These are phyloP conservation scores for Tenthredo notha DNA, from an alignment of 2,888 invertebrate genomes.

Conservation along the genomic window DNA sequence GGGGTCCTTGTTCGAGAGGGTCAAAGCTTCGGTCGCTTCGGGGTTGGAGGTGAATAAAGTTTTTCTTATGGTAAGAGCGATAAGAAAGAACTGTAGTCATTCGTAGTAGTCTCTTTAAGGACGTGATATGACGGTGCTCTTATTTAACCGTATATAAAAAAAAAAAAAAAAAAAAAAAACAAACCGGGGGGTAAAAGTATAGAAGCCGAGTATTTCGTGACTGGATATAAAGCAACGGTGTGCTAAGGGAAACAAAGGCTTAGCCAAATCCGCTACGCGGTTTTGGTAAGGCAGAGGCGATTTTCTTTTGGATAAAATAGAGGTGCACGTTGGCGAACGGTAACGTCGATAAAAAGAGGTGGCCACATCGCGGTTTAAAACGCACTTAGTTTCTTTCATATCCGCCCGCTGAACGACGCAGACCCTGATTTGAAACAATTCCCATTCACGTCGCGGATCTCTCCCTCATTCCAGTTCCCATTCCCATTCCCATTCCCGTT, in stretches of 20 bases:
- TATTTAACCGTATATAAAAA: slow-evolving; percentile 1
- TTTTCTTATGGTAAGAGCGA: neutral
- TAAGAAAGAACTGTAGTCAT: neutral
- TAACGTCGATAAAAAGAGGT: slow-evolving; percentile 47
- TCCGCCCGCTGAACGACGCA: slow-evolving; percentile 53
- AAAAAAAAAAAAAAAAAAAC: no score
- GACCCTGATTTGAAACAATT: slow-evolving; percentile 69
- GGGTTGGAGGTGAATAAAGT: slow-evolving; percentile 9
- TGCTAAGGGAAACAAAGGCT: slow-evolving; percentile 34
- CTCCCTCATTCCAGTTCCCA: slow-evolving; percentile 49
- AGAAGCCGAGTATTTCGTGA: slow-evolving; percentile 23
- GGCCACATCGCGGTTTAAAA: slow-evolving; percentile 52
- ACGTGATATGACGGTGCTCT: slow-evolving; percentile 9
- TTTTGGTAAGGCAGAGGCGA: neutral
- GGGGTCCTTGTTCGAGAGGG: neutral
- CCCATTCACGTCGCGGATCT: slow-evolving; percentile 67
- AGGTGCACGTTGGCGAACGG: slow-evolving; percentile 7
- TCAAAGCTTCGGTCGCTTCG: slow-evolving; percentile 40
- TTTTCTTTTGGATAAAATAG: neutral
- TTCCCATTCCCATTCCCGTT: slow-evolving; percentile 25
- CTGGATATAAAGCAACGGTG: slow-evolving; percentile 8
- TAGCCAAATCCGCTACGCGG: slow-evolving; percentile 4
- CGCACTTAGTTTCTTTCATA: slow-evolving; percentile 51
- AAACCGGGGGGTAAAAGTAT: slow-evolving; percentile 11
- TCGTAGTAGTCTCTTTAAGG: neutral